Evolutionary conservation across 2,797 vertebrate species (phyloP).

Genomic region (Anabacerthia variegaticeps): DNA sequence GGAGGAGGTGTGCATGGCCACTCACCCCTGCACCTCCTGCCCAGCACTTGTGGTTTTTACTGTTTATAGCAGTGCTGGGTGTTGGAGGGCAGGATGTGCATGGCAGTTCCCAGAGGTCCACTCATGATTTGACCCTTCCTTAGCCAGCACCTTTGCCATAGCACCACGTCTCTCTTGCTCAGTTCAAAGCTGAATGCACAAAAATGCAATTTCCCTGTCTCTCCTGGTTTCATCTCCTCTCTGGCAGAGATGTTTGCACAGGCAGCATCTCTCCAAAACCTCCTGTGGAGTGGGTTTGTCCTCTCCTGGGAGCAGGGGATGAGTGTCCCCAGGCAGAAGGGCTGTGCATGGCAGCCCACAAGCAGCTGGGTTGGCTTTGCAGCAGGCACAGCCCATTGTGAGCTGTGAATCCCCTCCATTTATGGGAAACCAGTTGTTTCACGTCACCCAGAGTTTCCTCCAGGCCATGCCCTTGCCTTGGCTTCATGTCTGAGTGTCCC

Average conservation of each 20-base stretch:
- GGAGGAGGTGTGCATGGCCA: neutral
- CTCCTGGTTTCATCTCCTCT: neutral
- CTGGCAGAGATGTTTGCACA: neutral
- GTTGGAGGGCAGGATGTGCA: neutral
- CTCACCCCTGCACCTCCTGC: neutral
- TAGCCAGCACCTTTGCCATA: neutral
- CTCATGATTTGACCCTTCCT: rapidly evolving
- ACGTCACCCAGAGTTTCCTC: neutral
- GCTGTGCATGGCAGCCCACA: neutral
- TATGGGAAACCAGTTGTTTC: neutral
- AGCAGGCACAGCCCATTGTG: neutral
- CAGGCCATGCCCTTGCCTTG: rapidly evolving
- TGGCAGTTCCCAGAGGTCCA: neutral
- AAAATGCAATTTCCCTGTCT: neutral
- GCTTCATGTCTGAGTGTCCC: rapidly evolving
- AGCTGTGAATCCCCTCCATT: rapidly evolving
- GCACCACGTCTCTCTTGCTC: neutral
- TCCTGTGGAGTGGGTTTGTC: rapidly evolving
- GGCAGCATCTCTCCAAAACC: neutral
- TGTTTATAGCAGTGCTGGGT: neutral
- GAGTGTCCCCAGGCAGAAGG: neutral
- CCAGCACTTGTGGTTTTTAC: neutral
- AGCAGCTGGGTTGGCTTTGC: neutral
- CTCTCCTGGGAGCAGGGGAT: neutral
- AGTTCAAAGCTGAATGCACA: neutral